Base-by-base conservation (phyloP, 2,113 vertebrate genomes). In the Alectura lathami region DNA sequence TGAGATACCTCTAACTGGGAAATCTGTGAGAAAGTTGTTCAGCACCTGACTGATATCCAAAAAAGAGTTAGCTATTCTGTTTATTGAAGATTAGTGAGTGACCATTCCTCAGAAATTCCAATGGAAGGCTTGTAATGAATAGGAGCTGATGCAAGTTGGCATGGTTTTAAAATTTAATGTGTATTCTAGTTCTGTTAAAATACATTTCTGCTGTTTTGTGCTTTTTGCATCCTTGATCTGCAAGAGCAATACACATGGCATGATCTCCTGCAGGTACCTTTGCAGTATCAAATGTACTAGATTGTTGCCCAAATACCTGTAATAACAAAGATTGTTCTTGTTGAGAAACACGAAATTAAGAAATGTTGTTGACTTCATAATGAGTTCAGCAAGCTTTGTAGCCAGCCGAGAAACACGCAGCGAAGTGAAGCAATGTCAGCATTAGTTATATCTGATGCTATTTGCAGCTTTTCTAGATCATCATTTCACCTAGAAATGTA, bases 401-500 rank as follows among this genome's bases (percentile, higher is more conserved):
- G 74, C 8, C 45, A 81, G 47, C 32, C 23, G 29, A 24, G 70
- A 50, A 73, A 40, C 5, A 10, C 2, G 14, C 30, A 47, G 3
- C 5, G 1, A 18, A 38, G 8, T 2, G 34, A 67, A 59, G 48
- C 13, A 15, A 13, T 47, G 47, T 32, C 32, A n/a, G 7, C 57
- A 4, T 9, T 17, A 48, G 3, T 38, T 26, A 21, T 7, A 13
- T 13, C 36, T 57, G 22, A 2, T 8, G 30, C 8, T 60, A 22
- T 51, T 76, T 27, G 15, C 70, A 66, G 63, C 53, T 86, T 66
- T 43, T 40, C 70, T 47, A 13, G 47, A 60, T 17, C 47, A 45
- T 8, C 14, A 0, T 42, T n/a, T 56, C 18, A 51, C 21, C 59
- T 54, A 50, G 57, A 72, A 79, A 5, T 0, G 0, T 3, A 27